These are phyloP conservation scores for Drosophila barbarae DNA, from an alignment of 2,888 invertebrate species.

Conservation along the genomic window DNA sequence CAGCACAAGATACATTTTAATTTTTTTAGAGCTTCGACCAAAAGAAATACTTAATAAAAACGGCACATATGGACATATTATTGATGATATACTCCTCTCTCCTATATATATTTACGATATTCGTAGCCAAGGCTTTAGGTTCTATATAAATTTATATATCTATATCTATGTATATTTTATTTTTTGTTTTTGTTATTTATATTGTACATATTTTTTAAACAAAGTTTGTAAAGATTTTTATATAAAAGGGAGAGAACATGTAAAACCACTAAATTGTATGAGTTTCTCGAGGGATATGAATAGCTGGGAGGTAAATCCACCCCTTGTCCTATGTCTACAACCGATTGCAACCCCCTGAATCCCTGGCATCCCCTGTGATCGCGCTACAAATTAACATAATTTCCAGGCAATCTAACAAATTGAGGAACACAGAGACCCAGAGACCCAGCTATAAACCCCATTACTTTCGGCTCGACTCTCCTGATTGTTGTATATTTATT, in stretches of 20 bases:
- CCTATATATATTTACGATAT: constrained; percentile 39
- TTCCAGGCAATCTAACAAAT: constrained; percentile 46
- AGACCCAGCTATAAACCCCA: constrained; percentile 13
- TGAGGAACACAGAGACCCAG: constrained; percentile 19
- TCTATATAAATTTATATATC: constrained; percentile 19
- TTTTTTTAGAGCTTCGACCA: constrained; percentile 68
- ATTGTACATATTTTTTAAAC: constrained; percentile 44
- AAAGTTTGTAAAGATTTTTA: constrained; percentile 23
- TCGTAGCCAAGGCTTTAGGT: constrained; percentile 54
- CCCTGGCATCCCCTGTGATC: constrained; percentile 29
- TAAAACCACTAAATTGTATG: constrained; percentile 34
- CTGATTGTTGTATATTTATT: constrained; percentile 49
- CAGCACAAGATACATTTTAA: constrained; percentile 27
- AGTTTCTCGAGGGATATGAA: constrained; percentile 17
- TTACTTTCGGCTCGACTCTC: constrained; percentile 23
- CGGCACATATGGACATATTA: constrained; percentile 24
- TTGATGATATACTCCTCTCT: constrained; percentile 23
- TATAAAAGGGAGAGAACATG: constrained; percentile 8
- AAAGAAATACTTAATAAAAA: constrained; percentile 44
- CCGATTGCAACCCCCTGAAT: constrained; percentile 18
- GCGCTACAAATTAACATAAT: constrained; percentile 39
- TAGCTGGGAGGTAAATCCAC: constrained; percentile 31
- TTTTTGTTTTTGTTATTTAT: constrained; percentile 50
- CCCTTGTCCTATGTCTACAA: constrained; percentile 1
- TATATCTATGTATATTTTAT: constrained; percentile 3